These are phyloP conservation scores for Microplitis manilae DNA, from an alignment of 2,888 invertebrate species.

Conservation along the genomic window DNA sequence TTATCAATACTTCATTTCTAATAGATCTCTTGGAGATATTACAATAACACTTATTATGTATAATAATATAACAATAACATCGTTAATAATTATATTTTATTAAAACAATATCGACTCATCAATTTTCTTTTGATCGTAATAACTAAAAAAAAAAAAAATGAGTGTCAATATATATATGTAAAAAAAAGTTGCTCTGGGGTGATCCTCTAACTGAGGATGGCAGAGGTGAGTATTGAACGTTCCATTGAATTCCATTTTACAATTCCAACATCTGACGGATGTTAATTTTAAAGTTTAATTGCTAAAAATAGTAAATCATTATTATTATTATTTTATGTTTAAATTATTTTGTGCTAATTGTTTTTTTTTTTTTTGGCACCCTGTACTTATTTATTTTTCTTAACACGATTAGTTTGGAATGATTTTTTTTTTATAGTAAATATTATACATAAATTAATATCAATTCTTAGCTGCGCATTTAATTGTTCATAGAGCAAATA, in stretches of 20 bases:
- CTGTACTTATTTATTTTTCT: constrained; percentile 8
- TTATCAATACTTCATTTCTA: constrained; percentile 12
- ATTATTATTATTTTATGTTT: constrained; percentile 12
- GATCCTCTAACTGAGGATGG: constrained; percentile 51
- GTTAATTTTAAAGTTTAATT: constrained; percentile 9
- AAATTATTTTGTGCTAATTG: constrained; percentile 10
- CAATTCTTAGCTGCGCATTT: constrained; percentile 29
- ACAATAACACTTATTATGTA: constrained; percentile 23
- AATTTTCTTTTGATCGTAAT: constrained; percentile 7
- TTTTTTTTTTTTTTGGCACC: constrained; percentile 31
- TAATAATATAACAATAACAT: constrained; percentile 18
- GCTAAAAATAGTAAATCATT: neutral
- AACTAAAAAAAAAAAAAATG: constrained; percentile 10
- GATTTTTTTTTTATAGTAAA: constrained; percentile 22
- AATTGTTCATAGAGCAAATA: neutral
- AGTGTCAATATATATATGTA: constrained; percentile 21
- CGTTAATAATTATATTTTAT: constrained; percentile 7
- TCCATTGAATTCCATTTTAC: constrained; percentile 31
- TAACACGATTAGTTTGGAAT: constrained; percentile 27
- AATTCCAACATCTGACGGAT: constrained; percentile 35
- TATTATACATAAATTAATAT: constrained; percentile 39
- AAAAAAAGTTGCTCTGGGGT: constrained; percentile 46
- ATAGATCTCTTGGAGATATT: constrained; percentile 13
- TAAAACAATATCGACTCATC: neutral
- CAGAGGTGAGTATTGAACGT: constrained; percentile 49